Evolutionary conservation across 2,113 vertebrate species (phyloP).

Genomic region (Triplophysa siluroides): DNA sequence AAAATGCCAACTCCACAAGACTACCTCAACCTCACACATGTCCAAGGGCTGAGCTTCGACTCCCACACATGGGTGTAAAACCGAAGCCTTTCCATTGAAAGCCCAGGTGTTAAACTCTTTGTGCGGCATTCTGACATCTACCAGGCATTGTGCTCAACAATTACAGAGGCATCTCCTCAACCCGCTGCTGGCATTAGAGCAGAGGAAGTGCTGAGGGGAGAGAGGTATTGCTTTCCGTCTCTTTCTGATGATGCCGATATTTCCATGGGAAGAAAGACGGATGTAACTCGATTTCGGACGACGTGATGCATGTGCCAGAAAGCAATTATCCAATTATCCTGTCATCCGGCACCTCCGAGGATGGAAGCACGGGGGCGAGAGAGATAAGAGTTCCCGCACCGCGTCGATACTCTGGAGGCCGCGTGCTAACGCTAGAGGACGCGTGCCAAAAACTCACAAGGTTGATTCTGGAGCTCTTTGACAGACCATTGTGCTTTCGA

Average conservation of each 20-base stretch:
- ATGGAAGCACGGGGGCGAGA: conserved; percentile 53
- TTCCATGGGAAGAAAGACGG: conserved; percentile 62
- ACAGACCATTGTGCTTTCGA: neutral
- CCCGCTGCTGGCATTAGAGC: conserved; percentile 51
- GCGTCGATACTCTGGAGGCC: conserved; percentile 54
- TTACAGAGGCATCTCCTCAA: conserved; percentile 50
- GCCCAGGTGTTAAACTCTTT: conserved; percentile 31
- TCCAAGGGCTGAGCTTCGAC: conserved; percentile 4
- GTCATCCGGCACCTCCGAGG: conserved; percentile 71
- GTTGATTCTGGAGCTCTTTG: conserved; percentile 11
- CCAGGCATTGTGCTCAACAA: conserved; percentile 55
- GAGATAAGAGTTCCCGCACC: conserved; percentile 67
- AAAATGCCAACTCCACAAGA: neutral
- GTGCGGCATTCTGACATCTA: conserved; percentile 20
- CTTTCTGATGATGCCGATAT: conserved; percentile 67
- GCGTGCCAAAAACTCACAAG: neutral
- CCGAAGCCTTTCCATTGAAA: conserved; percentile 29
- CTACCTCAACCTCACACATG: neutral
- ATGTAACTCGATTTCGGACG: conserved; percentile 70
- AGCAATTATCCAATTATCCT: conserved; percentile 75
- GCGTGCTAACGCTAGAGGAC: conserved; percentile 33
- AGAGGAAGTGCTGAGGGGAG: conserved; percentile 55
- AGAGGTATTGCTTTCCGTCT: conserved; percentile 63
- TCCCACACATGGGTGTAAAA: neutral
- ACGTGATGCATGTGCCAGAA: conserved; percentile 73